These are phyloP conservation scores for Acropora yongei DNA, from an alignment of 64 coral and sea anemone species.

Conservation along the genomic window DNA sequence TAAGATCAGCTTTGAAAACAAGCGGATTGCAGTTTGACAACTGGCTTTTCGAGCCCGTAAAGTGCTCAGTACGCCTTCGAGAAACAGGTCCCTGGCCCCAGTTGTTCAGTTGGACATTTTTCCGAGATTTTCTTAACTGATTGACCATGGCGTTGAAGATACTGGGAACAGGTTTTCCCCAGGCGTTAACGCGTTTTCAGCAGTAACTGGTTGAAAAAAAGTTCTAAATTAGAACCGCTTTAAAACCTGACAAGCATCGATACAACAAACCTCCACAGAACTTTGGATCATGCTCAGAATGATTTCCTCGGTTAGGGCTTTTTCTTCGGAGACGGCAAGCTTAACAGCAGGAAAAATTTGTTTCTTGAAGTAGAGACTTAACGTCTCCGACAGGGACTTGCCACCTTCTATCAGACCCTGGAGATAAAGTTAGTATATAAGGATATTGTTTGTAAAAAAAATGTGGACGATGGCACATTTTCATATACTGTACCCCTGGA, in stretches of 20 bases:
- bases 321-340: background rate
- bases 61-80: too few species aligned
- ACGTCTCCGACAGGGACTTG: background rate
- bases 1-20: too few species aligned
- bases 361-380: background rate
- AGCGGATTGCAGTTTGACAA: too few species aligned
- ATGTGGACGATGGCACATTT: background rate
- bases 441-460: background rate
- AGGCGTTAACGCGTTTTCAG: too few species aligned
- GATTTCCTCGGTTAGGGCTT: background rate
- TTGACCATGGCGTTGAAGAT: too few species aligned
- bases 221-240: background rate
- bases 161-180: too few species aligned
- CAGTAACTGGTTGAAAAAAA: too few species aligned
- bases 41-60: too few species aligned
- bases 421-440: background rate
- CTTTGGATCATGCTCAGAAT: background rate
- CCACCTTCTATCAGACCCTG: constrained; percentile 2
- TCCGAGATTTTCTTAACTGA: too few species aligned
- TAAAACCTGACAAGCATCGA: background rate
- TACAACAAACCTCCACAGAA: constrained; percentile 17
- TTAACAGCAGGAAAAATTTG: background rate
- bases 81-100: too few species aligned
- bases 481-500: constrained; percentile 29
- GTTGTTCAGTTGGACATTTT: too few species aligned